Conservation (phyloP, 1,140 invertebrate species). For the Araneus ventricosus region DNA sequence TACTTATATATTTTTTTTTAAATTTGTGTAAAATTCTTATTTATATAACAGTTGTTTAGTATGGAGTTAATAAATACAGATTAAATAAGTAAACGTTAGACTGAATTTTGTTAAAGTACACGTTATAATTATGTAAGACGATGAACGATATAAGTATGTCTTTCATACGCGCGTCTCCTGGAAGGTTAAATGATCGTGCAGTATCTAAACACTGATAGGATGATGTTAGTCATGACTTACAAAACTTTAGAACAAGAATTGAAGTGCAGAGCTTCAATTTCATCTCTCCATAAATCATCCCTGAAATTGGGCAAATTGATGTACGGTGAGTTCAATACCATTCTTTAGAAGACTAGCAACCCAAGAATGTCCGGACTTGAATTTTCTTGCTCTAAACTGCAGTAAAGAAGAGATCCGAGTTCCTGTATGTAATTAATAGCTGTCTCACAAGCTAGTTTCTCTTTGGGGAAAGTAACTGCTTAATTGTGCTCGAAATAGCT, state of each 20-base stretch:
- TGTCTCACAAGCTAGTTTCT: slow-evolving; percentile 18
- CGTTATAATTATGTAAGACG: too few species aligned
- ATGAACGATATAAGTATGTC: too few species aligned
- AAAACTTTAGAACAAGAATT: background rate
- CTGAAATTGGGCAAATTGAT: background rate
- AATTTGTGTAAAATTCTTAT: too few species aligned
- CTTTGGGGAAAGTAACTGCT: slow-evolving; percentile 34
- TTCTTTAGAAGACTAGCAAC: background rate
- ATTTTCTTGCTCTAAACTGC: background rate
- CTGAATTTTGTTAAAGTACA: too few species aligned
- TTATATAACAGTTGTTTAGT: too few species aligned
- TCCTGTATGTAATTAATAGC: slow-evolving; percentile 29
- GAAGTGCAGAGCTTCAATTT: background rate
- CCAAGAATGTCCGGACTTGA: background rate
- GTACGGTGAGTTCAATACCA: background rate
- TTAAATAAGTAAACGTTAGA: too few species aligned
- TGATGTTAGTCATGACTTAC: too few species aligned
- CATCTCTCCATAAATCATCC: background rate
- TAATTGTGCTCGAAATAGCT: slow-evolving; percentile 46
- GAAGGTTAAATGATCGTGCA: too few species aligned
- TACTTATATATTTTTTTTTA: too few species aligned
- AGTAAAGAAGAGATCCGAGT: background rate
- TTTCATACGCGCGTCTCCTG: too few species aligned
- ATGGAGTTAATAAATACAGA: too few species aligned
- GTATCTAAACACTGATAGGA: too few species aligned